Base-by-base conservation (phyloP, 2,888 invertebrate species). In the Caradrina clavipalpis region DNA sequence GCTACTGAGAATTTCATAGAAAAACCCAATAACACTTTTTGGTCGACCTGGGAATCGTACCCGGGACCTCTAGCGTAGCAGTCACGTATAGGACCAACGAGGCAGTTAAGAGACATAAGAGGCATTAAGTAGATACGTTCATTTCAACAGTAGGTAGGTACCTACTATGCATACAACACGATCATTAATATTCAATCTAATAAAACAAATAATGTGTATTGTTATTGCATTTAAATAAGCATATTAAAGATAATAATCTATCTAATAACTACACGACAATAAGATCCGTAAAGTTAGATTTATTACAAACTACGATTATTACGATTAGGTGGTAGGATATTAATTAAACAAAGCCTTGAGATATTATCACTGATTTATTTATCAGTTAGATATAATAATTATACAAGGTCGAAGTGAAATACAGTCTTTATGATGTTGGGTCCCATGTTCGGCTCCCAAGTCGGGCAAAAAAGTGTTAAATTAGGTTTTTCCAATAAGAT, bases 251-350 rank as follows among this genome's bases (percentile, higher is more conserved):
- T 47, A 39, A 17, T 22, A 39, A 47, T 19, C 35, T 59, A 62
- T 26, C 26, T 26, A 26, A 4, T 2, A 3, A 26, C 11, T 39
- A 35, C 49, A 68, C 26, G 69, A 21, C 58, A 39, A 2, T 50
- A 22, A 49, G 19, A 62, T 58, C 57, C 39, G 21, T 42, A 31
- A 35, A 22, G 17, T 51, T 45, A 50, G 74, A 79, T 73, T 73
- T 74, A 78, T 61, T 56, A 49, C 51, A 4, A 57, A 15, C 65
- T 61, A 65, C 31, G 35, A 47, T 51, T 31, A 57, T 39, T 73
- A 67, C 21, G 8, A 31, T n/a, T 26, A 15, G 17, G 11, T 45
- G 17, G 15, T 11, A 42, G 3, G 8, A n/a, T 26, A 17, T 17
- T 45, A 19, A 7, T 8, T 7, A 21, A 26, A 35, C 47, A 42